Percentiles rank a stretch among this genome's conserved stretches.
Conservation (phyloP, 2,888 invertebrate species). For the Suillia variegata region DNA sequence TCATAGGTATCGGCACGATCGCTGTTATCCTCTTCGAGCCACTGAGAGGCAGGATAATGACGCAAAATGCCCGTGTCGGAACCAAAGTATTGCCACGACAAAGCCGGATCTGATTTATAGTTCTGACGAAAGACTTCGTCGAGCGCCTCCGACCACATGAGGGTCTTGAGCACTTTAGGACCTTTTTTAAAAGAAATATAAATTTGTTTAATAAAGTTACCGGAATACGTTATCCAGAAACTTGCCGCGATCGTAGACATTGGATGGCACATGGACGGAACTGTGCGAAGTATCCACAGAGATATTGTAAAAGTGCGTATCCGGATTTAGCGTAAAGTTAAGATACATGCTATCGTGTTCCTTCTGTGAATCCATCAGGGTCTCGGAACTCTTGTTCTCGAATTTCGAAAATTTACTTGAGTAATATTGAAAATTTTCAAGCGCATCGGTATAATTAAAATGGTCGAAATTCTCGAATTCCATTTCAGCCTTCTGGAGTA, state of each 20-base stretch:
- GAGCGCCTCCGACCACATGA: constrained; percentile 88
- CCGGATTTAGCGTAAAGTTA: constrained; percentile 68
- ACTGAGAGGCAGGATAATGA: constrained; percentile 85
- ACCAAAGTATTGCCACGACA: constrained; percentile 98
- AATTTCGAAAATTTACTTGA: constrained; percentile 80
- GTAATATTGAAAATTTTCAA: constrained; percentile 66
- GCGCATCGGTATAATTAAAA: constrained; percentile 59
- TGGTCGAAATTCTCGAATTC: constrained; percentile 69
- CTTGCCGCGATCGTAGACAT: constrained; percentile 84
- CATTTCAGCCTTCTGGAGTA: constrained; percentile 76
- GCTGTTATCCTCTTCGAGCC: constrained; percentile 63
- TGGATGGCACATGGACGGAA: constrained; percentile 92
- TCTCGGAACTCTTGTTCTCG: constrained; percentile 49
- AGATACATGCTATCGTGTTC: constrained; percentile 62
- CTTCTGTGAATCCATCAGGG: constrained; percentile 45
- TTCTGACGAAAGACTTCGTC: constrained; percentile 85
- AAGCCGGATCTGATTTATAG: constrained; percentile 83
- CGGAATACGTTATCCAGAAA: constrained; percentile 8
- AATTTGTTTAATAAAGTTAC: background rate
- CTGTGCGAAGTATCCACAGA: constrained; percentile 79
- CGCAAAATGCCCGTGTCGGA: constrained; percentile 91
- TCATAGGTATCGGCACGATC: constrained; percentile 81
- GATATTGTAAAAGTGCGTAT: constrained; percentile 85
- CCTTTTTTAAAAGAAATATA: constrained; percentile 47
- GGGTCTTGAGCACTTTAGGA: constrained; percentile 71